These are phyloP conservation scores for Acestrorhynchus altus DNA, from an alignment of 2,797 vertebrate genomes.

Conservation along the genomic window DNA sequence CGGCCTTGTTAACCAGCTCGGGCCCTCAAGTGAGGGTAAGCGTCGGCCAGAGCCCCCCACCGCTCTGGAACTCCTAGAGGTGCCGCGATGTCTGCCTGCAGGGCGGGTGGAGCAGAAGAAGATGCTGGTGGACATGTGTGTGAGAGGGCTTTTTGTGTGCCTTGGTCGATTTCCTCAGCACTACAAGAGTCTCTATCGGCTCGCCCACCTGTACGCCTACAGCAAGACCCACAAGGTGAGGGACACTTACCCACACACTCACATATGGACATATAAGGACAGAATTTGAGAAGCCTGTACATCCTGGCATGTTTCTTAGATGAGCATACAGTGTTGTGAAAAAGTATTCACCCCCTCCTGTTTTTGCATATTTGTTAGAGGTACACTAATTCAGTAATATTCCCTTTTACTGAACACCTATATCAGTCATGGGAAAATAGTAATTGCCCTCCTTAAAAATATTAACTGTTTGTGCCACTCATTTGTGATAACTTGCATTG, in stretches of 20 bases:
- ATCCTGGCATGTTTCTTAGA: slow-evolving; percentile 51
- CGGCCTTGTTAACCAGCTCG: slow-evolving; percentile 47
- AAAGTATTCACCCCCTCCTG: too few relatives aligned
- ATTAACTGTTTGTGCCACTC: too few relatives aligned
- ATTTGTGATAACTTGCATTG: too few relatives aligned
- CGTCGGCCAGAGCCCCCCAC: slow-evolving; percentile 77
- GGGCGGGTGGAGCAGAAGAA: slow-evolving; percentile 85
- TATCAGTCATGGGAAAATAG: too few relatives aligned
- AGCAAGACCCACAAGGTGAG: slow-evolving; percentile 92
- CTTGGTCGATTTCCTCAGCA: slow-evolving; percentile 97
- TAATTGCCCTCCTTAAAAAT: too few relatives aligned
- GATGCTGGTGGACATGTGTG: slow-evolving; percentile 90
- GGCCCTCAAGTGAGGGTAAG: slow-evolving; percentile 74
- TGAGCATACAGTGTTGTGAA: not conserved
- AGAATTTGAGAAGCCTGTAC: not conserved
- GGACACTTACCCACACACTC: not conserved
- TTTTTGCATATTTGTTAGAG: too few relatives aligned
- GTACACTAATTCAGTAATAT: too few relatives aligned
- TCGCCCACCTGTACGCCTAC: slow-evolving; percentile 92
- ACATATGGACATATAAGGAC: not conserved
- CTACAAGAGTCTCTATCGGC: slow-evolving; percentile 97
- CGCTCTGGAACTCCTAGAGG: slow-evolving; percentile 75
- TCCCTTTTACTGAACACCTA: too few relatives aligned
- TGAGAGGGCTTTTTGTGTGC: slow-evolving; percentile 89
- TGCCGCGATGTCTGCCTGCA: slow-evolving; percentile 85